Evolutionary conservation across 2,888 invertebrate species (phyloP).

Genomic region (Tetanocera ferruginea): DNA sequence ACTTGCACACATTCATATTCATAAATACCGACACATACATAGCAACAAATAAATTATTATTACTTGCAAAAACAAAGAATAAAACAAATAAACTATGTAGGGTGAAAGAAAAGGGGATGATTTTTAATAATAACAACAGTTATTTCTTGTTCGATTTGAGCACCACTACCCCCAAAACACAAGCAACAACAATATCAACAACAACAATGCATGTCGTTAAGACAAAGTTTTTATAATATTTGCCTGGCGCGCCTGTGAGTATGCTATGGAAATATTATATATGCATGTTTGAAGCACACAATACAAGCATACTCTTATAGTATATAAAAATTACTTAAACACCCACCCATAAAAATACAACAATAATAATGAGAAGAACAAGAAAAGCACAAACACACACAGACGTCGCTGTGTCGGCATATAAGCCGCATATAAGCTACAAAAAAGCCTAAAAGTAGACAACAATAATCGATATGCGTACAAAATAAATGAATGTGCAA

Average conservation of each 20-base stretch:
- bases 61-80: constrained; percentile 48
- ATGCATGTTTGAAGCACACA: no score
- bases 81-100: not conserved
- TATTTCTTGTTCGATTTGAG: constrained; percentile 36
- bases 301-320: not conserved
- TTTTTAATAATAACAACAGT: constrained; percentile 40
- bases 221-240: constrained; percentile 6
- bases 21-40: constrained; percentile 29
- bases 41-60: constrained; percentile 39
- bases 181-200: not conserved
- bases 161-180: not conserved
- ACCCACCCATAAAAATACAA: constrained; percentile 29
- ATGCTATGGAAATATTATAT: constrained; percentile 28
- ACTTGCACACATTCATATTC: constrained; percentile 25
- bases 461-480: constrained; percentile 59
- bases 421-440: not conserved
- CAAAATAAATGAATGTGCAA: constrained; percentile 17
- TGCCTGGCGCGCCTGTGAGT: constrained; percentile 36
- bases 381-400: constrained; percentile 44
- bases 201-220: not conserved
- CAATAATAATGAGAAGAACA: not conserved
- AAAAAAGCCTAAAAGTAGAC: constrained; percentile 41
- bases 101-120: constrained; percentile 30
- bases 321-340: constrained; percentile 7
- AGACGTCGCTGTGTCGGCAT: not conserved